Conservation (phyloP, 2,113 vertebrate genomes). For the Maccullochella peelii region DNA sequence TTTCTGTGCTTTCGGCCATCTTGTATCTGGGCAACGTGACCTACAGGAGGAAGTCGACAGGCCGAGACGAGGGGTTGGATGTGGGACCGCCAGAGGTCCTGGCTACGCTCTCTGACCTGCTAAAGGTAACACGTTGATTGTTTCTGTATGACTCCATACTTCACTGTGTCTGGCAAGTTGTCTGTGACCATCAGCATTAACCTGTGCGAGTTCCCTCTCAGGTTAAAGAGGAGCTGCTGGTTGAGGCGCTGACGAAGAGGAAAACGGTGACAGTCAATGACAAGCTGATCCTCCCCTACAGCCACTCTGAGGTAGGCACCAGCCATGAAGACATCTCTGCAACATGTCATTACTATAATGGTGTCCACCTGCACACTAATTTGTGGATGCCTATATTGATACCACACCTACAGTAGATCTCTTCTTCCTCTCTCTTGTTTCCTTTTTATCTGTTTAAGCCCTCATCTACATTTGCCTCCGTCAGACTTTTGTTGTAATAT, state of each 20-base stretch:
- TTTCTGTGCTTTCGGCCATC: constrained; percentile 96
- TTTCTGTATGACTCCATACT: not conserved
- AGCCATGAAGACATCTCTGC: not conserved
- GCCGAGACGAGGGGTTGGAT: constrained; percentile 95
- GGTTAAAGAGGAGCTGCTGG: constrained; percentile 95
- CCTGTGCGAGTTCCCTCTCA: constrained; percentile 62
- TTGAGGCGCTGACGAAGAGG: constrained; percentile 97
- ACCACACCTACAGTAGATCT: too few relatives aligned
- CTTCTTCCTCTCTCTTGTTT: too few relatives aligned
- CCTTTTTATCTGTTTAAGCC: not conserved
- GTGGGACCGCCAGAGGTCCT: constrained; percentile 94
- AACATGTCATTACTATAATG: constrained; percentile 6
- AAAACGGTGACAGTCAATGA: constrained; percentile 98
- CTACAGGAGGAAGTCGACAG: constrained; percentile 91
- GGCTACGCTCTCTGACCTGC: constrained; percentile 92
- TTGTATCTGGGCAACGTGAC: constrained; percentile 96
- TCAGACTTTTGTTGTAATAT: not conserved
- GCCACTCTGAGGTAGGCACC: constrained; percentile 90
- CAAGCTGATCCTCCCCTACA: constrained; percentile 97
- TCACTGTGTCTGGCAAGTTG: not conserved
- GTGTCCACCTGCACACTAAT: not conserved
- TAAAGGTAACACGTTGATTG: constrained; percentile 85
- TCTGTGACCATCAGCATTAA: constrained; percentile 18
- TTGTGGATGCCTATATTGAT: not conserved
- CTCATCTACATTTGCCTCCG: not conserved